These are phyloP conservation scores for Mormyrops boulengeri DNA, from an alignment of 2,797 vertebrate genomes.

Conservation along the genomic window DNA sequence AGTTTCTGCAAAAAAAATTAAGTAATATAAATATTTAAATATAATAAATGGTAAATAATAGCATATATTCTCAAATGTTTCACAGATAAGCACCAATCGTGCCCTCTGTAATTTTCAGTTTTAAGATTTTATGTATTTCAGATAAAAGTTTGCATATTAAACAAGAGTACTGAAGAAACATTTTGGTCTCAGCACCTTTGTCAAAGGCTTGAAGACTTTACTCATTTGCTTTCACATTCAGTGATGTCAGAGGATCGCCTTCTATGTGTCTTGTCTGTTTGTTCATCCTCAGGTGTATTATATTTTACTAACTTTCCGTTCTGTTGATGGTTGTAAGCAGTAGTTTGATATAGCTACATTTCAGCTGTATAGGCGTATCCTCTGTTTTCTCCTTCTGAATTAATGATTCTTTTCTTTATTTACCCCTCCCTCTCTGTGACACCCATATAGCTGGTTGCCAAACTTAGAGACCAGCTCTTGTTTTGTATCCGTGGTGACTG, in stretches of 20 bases:
- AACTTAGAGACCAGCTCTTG: neutral
- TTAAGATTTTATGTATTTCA: neutral
- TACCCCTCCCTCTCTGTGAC: neutral
- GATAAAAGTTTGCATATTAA: neutral
- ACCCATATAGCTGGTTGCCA: neutral
- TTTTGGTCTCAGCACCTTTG: neutral
- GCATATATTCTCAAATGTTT: neutral
- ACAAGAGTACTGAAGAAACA: neutral
- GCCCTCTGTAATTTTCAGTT: neutral
- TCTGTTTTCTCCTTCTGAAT: neutral
- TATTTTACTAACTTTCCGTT: neutral
- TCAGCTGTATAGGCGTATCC: constrained; percentile 9
- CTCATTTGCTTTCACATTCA: neutral
- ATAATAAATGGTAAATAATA: neutral
- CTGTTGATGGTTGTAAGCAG: neutral
- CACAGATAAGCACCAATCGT: neutral
- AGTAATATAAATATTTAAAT: neutral
- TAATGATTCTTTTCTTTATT: neutral
- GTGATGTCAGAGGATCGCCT: neutral
- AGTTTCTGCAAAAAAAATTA: neutral
- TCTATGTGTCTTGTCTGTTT: neutral
- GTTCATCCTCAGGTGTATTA: neutral
- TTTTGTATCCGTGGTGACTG: constrained; percentile 15
- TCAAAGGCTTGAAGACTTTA: neutral
- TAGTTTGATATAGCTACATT: constrained; percentile 16